Percentiles rank a stretch among this genome's conserved stretches.
These are phyloP conservation scores for Plectropomus leopardus DNA, from an alignment of 2,113 vertebrate species.

Conservation along the genomic window DNA sequence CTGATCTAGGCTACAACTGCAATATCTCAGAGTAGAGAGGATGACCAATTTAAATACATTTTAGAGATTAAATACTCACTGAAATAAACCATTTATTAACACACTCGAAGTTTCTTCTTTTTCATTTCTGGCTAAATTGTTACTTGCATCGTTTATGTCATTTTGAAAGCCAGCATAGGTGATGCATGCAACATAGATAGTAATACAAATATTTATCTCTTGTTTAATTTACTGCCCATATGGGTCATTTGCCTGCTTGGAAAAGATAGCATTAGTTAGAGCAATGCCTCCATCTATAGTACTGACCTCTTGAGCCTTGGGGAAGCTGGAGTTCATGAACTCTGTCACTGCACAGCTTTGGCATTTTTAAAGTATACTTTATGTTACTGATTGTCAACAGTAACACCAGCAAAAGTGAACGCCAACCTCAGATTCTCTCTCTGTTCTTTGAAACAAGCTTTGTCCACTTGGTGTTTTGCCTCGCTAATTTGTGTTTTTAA, in stretches of 20 bases:
- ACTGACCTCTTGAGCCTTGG: background rate
- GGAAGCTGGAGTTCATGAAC: conserved; percentile 20
- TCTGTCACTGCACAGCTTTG: background rate
- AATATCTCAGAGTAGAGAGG: background rate
- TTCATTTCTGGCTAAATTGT: background rate
- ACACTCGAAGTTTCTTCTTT: background rate
- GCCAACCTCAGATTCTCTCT: too few species aligned
- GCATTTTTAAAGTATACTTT: background rate
- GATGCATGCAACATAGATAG: background rate
- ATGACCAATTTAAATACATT: background rate
- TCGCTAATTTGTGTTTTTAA: too few species aligned
- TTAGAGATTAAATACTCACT: background rate
- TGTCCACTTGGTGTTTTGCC: too few species aligned
- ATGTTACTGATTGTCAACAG: too few species aligned
- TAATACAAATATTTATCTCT: background rate
- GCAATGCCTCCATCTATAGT: conserved; percentile 4
- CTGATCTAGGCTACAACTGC: background rate
- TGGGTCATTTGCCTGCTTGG: background rate
- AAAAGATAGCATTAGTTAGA: background rate
- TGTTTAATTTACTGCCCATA: conserved; percentile 10
- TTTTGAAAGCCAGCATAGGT: background rate
- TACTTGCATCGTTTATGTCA: background rate
- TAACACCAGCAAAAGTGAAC: too few species aligned
- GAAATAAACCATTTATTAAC: background rate
- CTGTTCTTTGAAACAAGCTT: too few species aligned